These are phyloP conservation scores for Petaurus breviceps DNA, from an alignment of 2,113 vertebrate species.

Conservation along the genomic window DNA sequence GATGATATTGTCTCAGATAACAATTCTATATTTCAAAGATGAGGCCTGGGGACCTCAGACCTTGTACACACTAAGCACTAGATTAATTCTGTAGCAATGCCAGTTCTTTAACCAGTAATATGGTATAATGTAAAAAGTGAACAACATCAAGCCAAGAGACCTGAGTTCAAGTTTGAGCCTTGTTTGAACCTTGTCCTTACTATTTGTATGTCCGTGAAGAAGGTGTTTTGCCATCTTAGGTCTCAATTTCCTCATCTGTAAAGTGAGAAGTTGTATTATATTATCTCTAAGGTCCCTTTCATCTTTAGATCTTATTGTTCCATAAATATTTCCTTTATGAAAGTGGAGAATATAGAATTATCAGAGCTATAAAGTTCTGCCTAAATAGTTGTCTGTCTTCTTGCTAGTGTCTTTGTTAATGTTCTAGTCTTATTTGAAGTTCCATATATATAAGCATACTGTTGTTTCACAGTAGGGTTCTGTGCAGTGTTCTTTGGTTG, in stretches of 20 bases:
- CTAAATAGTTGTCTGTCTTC: neutral
- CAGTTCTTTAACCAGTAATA: neutral
- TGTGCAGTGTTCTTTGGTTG: neutral
- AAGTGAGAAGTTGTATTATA: neutral
- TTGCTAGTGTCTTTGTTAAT: neutral
- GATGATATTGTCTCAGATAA: neutral
- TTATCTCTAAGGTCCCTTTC: neutral
- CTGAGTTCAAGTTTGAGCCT: neutral
- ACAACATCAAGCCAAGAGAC: neutral
- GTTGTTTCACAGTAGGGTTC: neutral
- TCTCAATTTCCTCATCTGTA: neutral
- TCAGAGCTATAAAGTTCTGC: neutral
- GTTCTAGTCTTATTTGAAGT: neutral
- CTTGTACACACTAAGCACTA: neutral
- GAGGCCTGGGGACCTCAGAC: neutral
- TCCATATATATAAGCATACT: neutral
- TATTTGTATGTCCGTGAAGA: neutral
- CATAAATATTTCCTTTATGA: neutral
- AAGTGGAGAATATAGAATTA: neutral
- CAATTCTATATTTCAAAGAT: neutral
- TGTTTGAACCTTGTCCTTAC: neutral
- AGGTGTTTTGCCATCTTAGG: neutral
- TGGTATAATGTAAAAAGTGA: neutral
- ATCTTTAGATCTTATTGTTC: neutral
- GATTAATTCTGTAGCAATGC: neutral